Conservation (phyloP, 2,797 vertebrate species). For the Alectoris magna region DNA sequence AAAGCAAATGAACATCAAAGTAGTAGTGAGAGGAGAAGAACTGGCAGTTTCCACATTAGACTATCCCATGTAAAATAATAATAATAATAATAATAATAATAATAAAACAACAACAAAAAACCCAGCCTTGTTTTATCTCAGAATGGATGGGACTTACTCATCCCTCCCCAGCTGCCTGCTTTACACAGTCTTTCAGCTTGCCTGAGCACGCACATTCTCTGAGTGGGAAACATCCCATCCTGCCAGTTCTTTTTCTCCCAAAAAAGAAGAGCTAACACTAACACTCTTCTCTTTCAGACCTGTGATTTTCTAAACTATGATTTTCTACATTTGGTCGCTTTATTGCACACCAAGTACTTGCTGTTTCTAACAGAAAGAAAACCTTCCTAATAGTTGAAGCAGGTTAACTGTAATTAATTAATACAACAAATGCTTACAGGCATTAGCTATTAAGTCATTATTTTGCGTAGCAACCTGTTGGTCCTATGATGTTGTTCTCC, state of each 20-base stretch:
- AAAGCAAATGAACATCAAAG: constrained; percentile 65
- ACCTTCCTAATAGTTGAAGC: neutral
- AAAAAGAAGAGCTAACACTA: neutral
- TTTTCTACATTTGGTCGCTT: constrained; percentile 7
- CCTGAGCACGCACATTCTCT: constrained; percentile 56
- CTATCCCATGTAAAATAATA: neutral
- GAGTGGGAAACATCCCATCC: constrained; percentile 46
- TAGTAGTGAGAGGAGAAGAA: constrained; percentile 14
- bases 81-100: neutral
- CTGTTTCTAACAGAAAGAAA: constrained; percentile 8
- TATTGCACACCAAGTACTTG: neutral
- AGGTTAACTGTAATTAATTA: constrained; percentile 15
- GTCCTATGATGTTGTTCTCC: neutral
- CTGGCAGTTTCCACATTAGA: constrained; percentile 41
- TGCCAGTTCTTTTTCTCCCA: constrained; percentile 41
- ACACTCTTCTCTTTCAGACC: neutral
- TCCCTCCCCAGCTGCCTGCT: constrained; percentile 41
- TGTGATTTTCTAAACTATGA: neutral
- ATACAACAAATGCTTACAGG: constrained; percentile 1
- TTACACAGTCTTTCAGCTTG: constrained; percentile 57
- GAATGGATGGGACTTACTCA: constrained; percentile 58
- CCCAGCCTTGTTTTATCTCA: constrained; percentile 25
- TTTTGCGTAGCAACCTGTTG: neutral
- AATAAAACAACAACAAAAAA: neutral
- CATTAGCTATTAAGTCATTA: neutral